Conservation (phyloP, 2,113 vertebrate species). For the Pagrus major region DNA sequence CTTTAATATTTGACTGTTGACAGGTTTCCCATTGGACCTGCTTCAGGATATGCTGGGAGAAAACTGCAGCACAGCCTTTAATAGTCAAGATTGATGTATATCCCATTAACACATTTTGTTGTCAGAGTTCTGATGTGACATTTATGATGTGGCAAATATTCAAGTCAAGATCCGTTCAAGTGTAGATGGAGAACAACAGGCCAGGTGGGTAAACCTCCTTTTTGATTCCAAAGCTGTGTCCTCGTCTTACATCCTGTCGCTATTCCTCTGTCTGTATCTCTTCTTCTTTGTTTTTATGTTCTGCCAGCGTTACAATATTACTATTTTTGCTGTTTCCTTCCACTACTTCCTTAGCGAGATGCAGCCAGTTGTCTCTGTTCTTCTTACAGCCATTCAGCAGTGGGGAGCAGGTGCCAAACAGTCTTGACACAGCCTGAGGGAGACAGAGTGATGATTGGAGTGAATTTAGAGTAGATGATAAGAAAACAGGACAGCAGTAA, state of each 20-base stretch:
- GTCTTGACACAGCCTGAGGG: slow-evolving; percentile 83
- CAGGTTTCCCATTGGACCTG: neutral
- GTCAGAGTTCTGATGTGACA: neutral
- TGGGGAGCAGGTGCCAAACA: slow-evolving; percentile 88
- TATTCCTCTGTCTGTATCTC: slow-evolving; percentile 22
- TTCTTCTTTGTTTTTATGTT: neutral
- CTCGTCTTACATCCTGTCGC: neutral
- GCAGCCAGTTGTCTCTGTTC: slow-evolving; percentile 91
- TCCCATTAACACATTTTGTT: neutral
- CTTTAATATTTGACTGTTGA: neutral
- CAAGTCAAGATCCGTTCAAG: neutral
- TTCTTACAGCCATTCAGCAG: slow-evolving; percentile 89
- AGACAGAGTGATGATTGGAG: slow-evolving; percentile 8
- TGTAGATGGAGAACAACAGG: neutral
- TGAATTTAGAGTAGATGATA: neutral
- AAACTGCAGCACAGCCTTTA: neutral
- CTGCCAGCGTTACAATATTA: neutral
- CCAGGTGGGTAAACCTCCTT: neutral
- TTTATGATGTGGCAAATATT: neutral
- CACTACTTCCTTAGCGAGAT: slow-evolving; percentile 84
- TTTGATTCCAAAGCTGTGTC: slow-evolving; percentile 13
- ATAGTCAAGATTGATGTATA: neutral
- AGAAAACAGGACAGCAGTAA: neutral
- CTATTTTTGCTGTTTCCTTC: slow-evolving; percentile 44
- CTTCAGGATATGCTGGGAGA: neutral